Percentiles rank a stretch among this genome's conserved stretches.
These are phyloP conservation scores for Acrossocheilus wenchowensis DNA, from an alignment of 2,797 vertebrate genomes.

Conservation along the genomic window DNA sequence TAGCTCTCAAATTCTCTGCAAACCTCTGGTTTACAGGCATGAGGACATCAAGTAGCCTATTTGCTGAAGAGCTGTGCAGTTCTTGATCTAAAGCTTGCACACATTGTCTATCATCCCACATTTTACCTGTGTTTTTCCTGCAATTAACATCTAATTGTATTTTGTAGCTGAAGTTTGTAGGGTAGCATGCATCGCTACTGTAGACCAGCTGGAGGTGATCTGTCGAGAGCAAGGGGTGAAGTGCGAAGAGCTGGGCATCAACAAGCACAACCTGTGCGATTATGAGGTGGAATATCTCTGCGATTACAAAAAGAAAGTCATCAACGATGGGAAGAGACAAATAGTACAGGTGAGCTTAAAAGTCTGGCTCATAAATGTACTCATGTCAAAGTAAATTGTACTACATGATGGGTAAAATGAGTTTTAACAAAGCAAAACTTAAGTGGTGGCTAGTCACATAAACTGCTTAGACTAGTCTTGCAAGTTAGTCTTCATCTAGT, in stretches of 20 bases:
- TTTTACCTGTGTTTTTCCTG: not conserved
- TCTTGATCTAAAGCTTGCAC: not conserved
- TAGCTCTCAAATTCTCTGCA: not conserved
- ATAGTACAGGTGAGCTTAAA: conserved; percentile 52
- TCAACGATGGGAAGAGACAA: conserved; percentile 47
- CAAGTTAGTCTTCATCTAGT: not conserved
- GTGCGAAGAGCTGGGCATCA: conserved; percentile 76
- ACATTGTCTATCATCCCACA: not conserved
- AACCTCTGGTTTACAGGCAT: not conserved
- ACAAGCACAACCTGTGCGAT: conserved; percentile 75
- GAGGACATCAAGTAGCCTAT: not conserved
- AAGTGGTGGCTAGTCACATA: not conserved
- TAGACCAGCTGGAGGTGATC: conserved; percentile 73
- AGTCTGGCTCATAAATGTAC: not conserved
- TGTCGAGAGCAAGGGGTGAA: conserved; percentile 75
- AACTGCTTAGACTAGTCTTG: not conserved
- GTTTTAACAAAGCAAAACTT: not conserved
- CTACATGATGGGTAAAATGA: not conserved
- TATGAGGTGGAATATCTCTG: conserved; percentile 85
- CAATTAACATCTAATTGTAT: conserved; percentile 2
- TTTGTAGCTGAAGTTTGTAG: conserved; percentile 64
- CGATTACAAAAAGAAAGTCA: conserved; percentile 73
- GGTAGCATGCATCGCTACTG: conserved; percentile 75
- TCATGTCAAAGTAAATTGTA: not conserved
- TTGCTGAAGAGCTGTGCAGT: not conserved